Conservation (phyloP, 2,113 vertebrate species). For the Oceanites oceanicus region DNA sequence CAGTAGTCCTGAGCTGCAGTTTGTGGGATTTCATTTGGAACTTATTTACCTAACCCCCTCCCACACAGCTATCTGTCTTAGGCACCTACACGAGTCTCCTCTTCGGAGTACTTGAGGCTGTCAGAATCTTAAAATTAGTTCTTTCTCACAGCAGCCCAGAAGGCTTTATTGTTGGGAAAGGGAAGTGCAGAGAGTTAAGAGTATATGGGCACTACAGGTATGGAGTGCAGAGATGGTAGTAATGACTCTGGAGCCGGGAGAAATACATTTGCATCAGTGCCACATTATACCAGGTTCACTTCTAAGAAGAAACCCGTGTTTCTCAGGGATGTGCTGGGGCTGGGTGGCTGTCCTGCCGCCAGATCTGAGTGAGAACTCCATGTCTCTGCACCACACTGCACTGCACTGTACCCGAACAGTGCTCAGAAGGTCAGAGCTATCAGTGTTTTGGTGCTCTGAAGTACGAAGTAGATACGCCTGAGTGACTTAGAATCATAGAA, state of each 20-base stretch:
- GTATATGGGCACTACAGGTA: background rate
- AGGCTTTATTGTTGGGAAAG: background rate
- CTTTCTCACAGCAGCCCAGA: background rate
- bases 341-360: background rate
- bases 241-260: background rate
- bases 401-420: background rate
- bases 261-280: background rate
- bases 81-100: background rate
- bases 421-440: background rate
- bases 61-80: conserved; percentile 20
- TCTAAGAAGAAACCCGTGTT: background rate
- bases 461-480: background rate
- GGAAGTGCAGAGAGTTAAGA: background rate
- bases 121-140: background rate
- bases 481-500: background rate
- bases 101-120: background rate
- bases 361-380: background rate
- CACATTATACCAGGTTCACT: background rate
- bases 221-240: background rate
- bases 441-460: background rate
- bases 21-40: conserved; percentile 60
- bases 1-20: conserved; percentile 30
- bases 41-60: conserved; percentile 52
- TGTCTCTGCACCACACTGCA: background rate
- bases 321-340: background rate